Evolutionary conservation across 2,113 vertebrate species (phyloP), one percentile per base, ranked within the genome.

Genomic region (Seriola rivoliana): DNA sequence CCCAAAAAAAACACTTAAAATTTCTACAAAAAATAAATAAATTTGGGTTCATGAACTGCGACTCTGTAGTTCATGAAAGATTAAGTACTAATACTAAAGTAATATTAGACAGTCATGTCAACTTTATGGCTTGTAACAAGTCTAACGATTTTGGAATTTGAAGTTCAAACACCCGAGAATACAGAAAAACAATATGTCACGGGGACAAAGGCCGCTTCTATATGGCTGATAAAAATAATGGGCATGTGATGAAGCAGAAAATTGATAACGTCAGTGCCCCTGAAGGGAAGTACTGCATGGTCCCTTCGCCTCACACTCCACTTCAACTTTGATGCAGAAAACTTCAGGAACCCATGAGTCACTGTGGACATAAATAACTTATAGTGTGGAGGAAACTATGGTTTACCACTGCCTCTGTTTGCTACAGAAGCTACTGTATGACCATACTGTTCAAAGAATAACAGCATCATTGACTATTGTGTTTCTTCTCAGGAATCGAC

Each of bases 281-380:
- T 19, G 54, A 75, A 71, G 55, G 58, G 42, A 74, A 67, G 21
- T 17, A 29, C 32, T 44, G 52, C n/a, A 19, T 40, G 44, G 38
- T 70, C 71, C 60, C 64, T 48, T 72, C 34, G 50, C 75, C 66
- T 64, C 76, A 54, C 73, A 73, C 86, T 85, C 44, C 67, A 3
- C 78, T 71, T 82, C 76, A 86, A 67, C 76, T 88, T 85, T 85
- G 63, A 81, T 77, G 71, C 63, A 60, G 66, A 17, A 70, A 85
- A 83, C 58, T 52, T 70, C 29, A 60, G 63, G 32, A 79, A 67
- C 25, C 46, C 0, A 32, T 75, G 77, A 85, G 78, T 85, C 82
- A 85, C 2, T 72, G 79, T 64, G 50, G 17, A 52, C 65, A 85
- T 80, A 79, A 86, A 86, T 87, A 82, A 81, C 60, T 59, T 70